Conservation (phyloP, 2,797 vertebrate species). For the Australoheros facetus region DNA sequence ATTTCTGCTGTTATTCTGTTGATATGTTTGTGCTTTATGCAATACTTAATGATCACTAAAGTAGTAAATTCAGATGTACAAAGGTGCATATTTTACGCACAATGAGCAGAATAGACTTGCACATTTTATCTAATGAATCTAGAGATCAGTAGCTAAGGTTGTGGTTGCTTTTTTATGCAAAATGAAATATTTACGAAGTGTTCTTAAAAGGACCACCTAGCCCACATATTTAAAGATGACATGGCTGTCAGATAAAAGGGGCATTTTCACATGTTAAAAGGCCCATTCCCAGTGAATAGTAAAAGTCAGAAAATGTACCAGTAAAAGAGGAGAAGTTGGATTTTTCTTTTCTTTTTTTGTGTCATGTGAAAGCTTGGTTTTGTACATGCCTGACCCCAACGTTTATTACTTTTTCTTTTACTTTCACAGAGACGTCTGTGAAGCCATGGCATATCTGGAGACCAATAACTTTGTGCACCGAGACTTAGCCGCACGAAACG, state of each 20-base stretch:
- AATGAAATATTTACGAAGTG: not conserved
- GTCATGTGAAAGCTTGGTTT: not conserved
- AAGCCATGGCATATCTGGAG: constrained; percentile 98
- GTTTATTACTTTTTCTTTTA: not conserved
- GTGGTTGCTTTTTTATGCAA: not conserved
- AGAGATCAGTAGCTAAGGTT: not conserved
- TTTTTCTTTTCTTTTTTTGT: fast-evolving
- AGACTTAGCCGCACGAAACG: constrained; percentile 95
- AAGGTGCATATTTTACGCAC: not conserved
- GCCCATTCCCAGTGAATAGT: not conserved
- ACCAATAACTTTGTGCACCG: constrained; percentile 94
- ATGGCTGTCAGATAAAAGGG: not conserved
- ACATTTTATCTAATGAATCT: not conserved
- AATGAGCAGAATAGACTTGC: not conserved
- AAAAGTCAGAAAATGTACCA: no score
- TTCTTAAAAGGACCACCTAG: not conserved
- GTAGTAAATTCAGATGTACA: not conserved
- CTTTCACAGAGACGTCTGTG: constrained; percentile 89
- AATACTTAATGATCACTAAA: not conserved
- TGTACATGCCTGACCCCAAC: not conserved
- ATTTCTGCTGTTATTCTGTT: not conserved
- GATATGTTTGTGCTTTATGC: not conserved
- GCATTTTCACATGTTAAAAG: not conserved
- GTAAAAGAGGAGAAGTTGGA: not conserved
- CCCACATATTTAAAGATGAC: not conserved